Evolutionary conservation across 2,888 invertebrate genomes (phyloP).

Genomic region (Drosophila subquinaria): DNA sequence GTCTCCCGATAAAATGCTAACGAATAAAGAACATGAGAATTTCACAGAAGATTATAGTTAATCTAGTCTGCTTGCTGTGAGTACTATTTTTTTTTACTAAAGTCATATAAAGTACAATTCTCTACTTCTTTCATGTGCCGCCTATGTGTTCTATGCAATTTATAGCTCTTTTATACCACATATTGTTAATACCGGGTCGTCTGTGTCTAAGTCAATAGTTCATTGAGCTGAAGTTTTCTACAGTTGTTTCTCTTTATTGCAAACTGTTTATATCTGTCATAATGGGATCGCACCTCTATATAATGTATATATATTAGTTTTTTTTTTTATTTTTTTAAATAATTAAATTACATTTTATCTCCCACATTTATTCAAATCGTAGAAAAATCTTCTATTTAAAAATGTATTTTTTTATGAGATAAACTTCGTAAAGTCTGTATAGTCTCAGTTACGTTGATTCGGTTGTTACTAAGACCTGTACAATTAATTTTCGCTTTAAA

Average conservation of each 20-base stretch:
- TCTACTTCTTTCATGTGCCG: background rate
- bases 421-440: no score
- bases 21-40: conserved; percentile 2
- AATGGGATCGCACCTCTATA: background rate
- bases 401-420: background rate
- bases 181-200: background rate
- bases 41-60: conserved; percentile 8
- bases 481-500: no score
- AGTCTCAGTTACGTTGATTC: no score
- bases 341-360: no score
- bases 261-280: background rate
- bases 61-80: background rate
- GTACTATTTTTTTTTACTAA: background rate
- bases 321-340: no score
- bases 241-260: background rate
- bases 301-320: background rate
- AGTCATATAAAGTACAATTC: background rate
- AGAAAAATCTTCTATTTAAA: background rate
- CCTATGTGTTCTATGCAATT: background rate
- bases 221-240: background rate
- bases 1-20: background rate
- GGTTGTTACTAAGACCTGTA: no score
- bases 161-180: background rate
- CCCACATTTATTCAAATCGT: background rate
- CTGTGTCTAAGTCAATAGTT: background rate